A percentile compares a stretch with the other conserved stretches of the same genome.
Evolutionary conservation across 2,113 vertebrate genomes (phyloP).

Genomic region (Cyphomyrus plagiostoma): DNA sequence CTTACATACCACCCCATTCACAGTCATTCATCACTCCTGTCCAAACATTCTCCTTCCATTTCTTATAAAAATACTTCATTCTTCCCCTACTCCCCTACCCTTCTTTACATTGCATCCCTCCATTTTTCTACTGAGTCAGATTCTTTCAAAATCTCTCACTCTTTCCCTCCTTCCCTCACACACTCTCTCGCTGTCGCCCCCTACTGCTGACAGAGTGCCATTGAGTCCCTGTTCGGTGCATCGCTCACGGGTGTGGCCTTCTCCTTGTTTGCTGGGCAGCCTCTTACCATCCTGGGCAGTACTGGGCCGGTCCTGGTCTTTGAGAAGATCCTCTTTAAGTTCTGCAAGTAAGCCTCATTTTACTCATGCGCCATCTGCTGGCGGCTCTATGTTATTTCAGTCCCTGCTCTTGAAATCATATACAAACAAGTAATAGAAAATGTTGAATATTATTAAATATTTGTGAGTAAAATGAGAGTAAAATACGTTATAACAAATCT

Average conservation of each 20-base stretch:
- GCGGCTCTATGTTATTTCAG: neutral
- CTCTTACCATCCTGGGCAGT: conserved; percentile 91
- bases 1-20: neutral
- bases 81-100: neutral
- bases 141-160: neutral
- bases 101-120: conserved; percentile 17
- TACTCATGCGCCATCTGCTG: neutral
- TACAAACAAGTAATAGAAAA: neutral
- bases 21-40: neutral
- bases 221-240: conserved; percentile 66
- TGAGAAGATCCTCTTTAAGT: conserved; percentile 96
- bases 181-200: conserved; percentile 25
- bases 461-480: neutral
- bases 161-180: neutral
- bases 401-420: neutral
- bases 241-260: conserved; percentile 87
- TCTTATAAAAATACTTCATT: neutral
- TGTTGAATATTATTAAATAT: neutral
- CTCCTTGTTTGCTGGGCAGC: conserved; percentile 89
- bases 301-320: conserved; percentile 93
- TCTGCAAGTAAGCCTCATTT: conserved; percentile 74
- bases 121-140: neutral
- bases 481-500: neutral
- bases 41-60: neutral
- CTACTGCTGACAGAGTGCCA: conserved; percentile 56